phyloP scores from a whole-genome alignment of 2,888 invertebrate species.

The Dicycla oo region DNA sequence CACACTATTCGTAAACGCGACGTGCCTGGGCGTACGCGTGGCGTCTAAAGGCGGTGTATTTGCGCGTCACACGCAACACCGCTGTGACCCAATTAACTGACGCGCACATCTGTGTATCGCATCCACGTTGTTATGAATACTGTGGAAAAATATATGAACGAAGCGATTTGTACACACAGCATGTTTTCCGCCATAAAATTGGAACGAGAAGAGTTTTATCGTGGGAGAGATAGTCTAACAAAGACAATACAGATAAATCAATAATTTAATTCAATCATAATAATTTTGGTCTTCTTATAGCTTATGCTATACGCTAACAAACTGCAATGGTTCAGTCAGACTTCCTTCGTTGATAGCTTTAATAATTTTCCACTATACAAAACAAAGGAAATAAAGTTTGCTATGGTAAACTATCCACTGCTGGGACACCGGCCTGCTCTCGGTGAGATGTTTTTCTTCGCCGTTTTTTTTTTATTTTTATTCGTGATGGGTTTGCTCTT shows the following conservation, averaged over 20 bases:
- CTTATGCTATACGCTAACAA: too few species aligned
- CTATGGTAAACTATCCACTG: too few species aligned
- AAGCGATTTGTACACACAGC: slow-evolving; percentile 13
- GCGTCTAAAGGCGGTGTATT: slow-evolving; percentile 69
- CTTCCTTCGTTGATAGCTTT: not conserved
- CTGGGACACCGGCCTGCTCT: too few species aligned
- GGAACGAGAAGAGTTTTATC: slow-evolving; percentile 16
- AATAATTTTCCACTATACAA: not conserved
- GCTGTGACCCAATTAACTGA: slow-evolving; percentile 67
- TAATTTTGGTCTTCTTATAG: not conserved
- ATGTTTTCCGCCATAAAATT: slow-evolving; percentile 27
- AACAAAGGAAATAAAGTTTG: not conserved
- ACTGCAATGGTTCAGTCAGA: not conserved
- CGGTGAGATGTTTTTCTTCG: too few species aligned
- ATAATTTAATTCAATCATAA: not conserved
- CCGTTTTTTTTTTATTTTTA: too few species aligned
- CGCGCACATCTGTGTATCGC: slow-evolving; percentile 66
- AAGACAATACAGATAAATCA: too few species aligned
- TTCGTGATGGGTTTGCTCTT: too few species aligned
- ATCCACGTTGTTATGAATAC: slow-evolving; percentile 44
- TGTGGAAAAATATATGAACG: slow-evolving; percentile 51
- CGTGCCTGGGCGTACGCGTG: slow-evolving; percentile 64
- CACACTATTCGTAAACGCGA: slow-evolving; percentile 43
- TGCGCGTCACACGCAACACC: slow-evolving; percentile 63
- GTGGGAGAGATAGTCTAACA: not conserved